These are phyloP conservation scores for Lydus trimaculatus DNA, from an alignment of 2,888 invertebrate species.

Conservation along the genomic window DNA sequence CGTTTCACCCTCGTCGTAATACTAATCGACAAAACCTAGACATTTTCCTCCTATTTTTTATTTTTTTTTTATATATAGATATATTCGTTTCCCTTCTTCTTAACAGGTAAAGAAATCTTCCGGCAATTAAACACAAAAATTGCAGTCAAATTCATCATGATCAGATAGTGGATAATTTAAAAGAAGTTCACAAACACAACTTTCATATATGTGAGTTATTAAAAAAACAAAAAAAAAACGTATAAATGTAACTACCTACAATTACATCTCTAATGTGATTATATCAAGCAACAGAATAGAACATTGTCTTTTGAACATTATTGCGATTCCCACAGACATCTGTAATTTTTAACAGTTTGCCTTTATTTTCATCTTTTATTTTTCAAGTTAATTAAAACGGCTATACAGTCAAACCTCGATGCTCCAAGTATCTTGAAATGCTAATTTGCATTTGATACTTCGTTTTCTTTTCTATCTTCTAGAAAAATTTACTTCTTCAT, in stretches of 20 bases:
- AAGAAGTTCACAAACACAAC: neutral
- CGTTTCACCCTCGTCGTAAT: constrained; percentile 21
- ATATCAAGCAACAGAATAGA: no score
- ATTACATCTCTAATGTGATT: neutral
- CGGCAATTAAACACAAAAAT: constrained; percentile 18
- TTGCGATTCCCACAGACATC: neutral
- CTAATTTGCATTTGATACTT: no score
- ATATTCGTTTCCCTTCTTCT: constrained; percentile 12
- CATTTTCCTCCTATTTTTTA: constrained; percentile 23
- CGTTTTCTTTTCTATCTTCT: no score
- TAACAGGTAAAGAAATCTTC: constrained; percentile 21
- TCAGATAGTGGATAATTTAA: constrained; percentile 24
- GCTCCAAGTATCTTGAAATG: no score
- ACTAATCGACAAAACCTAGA: constrained; percentile 25
- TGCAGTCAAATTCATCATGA: constrained; percentile 4
- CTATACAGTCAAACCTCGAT: no score
- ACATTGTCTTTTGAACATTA: neutral
- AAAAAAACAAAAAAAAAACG: no score
- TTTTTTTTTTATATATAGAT: no score
- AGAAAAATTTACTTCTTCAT: no score
- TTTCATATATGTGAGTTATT: neutral
- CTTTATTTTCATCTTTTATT: no score
- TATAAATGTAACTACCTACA: neutral
- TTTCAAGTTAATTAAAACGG: no score
- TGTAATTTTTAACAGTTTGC: neutral